These are phyloP conservation scores for Heliornis fulica DNA, from an alignment of 2,113 vertebrate genomes.

Conservation along the genomic window DNA sequence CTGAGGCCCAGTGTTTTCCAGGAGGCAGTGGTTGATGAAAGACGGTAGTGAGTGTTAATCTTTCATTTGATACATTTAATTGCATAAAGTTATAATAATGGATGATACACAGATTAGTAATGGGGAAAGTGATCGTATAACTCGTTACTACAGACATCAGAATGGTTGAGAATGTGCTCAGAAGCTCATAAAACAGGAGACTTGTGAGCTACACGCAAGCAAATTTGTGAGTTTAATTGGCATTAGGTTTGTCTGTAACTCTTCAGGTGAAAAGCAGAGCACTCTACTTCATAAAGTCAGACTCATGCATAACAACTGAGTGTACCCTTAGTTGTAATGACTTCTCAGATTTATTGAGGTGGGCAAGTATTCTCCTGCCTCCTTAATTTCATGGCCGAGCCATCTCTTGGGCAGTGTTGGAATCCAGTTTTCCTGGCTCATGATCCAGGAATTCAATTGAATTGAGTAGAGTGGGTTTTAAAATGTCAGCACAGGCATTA, in stretches of 20 bases:
- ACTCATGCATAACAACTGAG: not conserved
- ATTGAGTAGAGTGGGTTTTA: not conserved
- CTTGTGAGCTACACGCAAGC: not conserved
- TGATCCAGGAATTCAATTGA: not conserved
- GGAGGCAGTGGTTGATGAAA: slow-evolving; percentile 86
- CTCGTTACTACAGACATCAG: not conserved
- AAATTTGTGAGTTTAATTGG: not conserved
- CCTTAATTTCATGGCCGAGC: not conserved
- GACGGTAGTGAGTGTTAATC: slow-evolving; percentile 86
- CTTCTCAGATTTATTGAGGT: not conserved
- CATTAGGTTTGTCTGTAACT: not conserved
- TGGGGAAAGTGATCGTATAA: not conserved
- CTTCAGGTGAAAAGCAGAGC: not conserved
- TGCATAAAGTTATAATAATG: not conserved
- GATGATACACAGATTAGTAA: not conserved
- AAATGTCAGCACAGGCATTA: not conserved
- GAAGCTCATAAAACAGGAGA: not conserved
- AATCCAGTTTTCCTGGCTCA: not conserved
- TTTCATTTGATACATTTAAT: not conserved
- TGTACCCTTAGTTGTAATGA: not conserved
- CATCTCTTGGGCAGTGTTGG: not conserved
- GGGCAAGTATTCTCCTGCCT: no score
- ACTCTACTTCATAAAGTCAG: not conserved
- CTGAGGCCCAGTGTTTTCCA: slow-evolving; percentile 89
- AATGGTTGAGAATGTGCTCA: not conserved